Conservation (phyloP, 1,140 invertebrate species). For the Apis dorsata region DNA sequence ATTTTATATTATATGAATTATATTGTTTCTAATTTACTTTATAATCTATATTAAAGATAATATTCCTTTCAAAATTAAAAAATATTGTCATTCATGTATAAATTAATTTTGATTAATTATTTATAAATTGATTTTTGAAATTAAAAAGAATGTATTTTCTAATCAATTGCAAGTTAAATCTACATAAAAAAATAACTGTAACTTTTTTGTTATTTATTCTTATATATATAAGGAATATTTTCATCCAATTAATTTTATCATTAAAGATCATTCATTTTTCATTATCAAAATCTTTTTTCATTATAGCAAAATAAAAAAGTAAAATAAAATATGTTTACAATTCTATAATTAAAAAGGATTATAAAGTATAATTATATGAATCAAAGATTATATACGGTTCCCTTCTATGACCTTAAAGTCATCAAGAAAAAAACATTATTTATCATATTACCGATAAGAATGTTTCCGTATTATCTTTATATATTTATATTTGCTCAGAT, state of each 20-base stretch:
- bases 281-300: not conserved
- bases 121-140: too few species aligned
- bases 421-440: conserved; percentile 46
- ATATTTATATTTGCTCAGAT: conserved; percentile 32
- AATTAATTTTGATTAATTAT: not conserved
- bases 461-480: not conserved
- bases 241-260: not conserved
- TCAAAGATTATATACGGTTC: not conserved
- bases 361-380: not conserved
- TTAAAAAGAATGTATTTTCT: not conserved
- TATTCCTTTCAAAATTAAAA: not conserved
- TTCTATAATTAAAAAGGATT: not conserved
- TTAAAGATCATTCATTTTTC: not conserved
- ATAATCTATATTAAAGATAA: not conserved
- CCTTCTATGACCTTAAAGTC: conserved; percentile 17
- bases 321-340: not conserved
- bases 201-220: conserved; percentile 54
- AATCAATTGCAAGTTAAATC: not conserved
- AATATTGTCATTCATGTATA: not conserved
- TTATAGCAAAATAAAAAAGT: not conserved
- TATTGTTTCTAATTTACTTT: not conserved
- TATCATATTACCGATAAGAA: conserved; percentile 27
- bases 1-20: not conserved
- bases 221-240: conserved; percentile 46
- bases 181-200: not conserved